A percentile compares a stretch with the other conserved stretches of the same genome.
phyloP scores from a whole-genome alignment of 1,140 invertebrate genomes.

The Atta colombica region DNA sequence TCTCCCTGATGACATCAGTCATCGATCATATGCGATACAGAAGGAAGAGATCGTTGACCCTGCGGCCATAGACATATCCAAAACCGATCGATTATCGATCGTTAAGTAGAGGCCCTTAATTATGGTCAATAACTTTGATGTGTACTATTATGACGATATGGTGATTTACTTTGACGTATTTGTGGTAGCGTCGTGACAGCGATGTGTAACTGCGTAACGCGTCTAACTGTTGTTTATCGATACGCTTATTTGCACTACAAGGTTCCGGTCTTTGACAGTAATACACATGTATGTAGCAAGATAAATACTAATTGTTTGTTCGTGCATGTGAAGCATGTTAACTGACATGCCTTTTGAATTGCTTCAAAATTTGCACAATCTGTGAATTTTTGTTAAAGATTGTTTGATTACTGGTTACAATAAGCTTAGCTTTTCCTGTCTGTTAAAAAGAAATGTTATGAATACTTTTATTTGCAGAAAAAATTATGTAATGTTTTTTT shows the following conservation, averaged over 20 bases:
- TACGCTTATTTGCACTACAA: conserved; percentile 43
- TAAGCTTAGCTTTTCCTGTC: neutral
- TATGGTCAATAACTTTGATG: conserved; percentile 67
- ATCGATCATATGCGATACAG: conserved; percentile 72
- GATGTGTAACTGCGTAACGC: neutral
- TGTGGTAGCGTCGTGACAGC: neutral
- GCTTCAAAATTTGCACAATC: neutral
- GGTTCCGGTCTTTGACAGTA: conserved; percentile 31
- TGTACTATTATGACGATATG: conserved; percentile 42
- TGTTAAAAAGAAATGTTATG: neutral
- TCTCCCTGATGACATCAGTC: conserved; percentile 65
- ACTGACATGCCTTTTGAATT: neutral
- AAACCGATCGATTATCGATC: conserved; percentile 66
- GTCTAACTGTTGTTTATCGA: conserved; percentile 27
- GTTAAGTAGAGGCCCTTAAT: conserved; percentile 72
- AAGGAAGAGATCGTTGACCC: conserved; percentile 72
- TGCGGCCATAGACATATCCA: neutral
- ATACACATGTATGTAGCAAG: conserved; percentile 6
- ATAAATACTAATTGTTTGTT: conserved; percentile 51
- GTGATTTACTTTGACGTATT: conserved; percentile 34
- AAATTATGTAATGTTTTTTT: conserved; percentile 19
- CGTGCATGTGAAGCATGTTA: neutral
- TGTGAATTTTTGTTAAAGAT: neutral
- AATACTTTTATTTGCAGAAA: neutral
- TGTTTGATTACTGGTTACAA: neutral